These are phyloP conservation scores for Rhodinocichla rosea DNA, from an alignment of 2,113 vertebrate species.

Conservation along the genomic window DNA sequence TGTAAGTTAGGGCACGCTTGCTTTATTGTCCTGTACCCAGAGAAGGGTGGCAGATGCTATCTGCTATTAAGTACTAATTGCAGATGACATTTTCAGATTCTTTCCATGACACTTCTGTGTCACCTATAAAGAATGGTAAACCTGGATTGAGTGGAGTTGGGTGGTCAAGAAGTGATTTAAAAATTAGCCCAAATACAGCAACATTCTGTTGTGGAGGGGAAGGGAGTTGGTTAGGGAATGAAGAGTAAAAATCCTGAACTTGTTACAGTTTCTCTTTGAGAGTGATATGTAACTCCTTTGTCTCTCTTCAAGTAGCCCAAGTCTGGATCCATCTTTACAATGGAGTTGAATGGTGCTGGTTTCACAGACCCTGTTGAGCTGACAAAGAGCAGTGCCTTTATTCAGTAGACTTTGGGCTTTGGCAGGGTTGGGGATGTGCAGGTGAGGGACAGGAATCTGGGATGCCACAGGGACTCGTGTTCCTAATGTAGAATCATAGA, in stretches of 20 bases:
- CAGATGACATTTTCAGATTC: neutral
- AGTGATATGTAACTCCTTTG: neutral
- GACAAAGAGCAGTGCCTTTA: neutral
- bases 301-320: neutral
- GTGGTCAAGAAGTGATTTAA: neutral
- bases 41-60: neutral
- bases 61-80: neutral
- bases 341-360: neutral
- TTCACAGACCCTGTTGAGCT: neutral
- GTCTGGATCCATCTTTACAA: neutral
- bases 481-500: neutral
- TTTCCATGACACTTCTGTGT: neutral
- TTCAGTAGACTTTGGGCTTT: neutral
- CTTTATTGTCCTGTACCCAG: neutral
- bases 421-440: neutral
- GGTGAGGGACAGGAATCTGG: neutral
- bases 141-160: neutral
- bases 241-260: neutral
- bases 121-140: neutral
- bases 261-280: neutral
- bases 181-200: neutral
- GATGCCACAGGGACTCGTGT: accelerated
- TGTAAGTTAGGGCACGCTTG: constrained; percentile 52
- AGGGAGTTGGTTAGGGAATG: neutral
- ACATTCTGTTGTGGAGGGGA: neutral